A percentile compares a stretch with the other conserved stretches of the same genome.
phyloP scores from a whole-genome alignment of 2,888 invertebrate genomes.

The Oxyscelio sp. region DNA sequence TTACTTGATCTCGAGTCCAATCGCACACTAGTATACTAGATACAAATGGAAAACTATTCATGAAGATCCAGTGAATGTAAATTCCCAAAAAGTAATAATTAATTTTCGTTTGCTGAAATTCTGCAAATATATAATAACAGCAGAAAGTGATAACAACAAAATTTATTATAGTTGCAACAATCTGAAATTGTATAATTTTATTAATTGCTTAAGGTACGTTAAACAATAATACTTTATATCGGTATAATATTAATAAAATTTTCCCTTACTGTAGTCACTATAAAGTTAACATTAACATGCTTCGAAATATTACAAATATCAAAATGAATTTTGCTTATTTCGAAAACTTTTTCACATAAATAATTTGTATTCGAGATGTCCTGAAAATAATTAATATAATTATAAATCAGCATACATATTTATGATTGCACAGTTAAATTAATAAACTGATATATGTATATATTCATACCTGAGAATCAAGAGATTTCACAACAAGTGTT shows the following conservation, averaged over 20 bases:
- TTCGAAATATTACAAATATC: slow-evolving; percentile 43
- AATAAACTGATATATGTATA: no score
- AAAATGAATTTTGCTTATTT: slow-evolving; percentile 43
- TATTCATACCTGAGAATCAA: slow-evolving; percentile 12
- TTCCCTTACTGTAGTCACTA: slow-evolving; percentile 5
- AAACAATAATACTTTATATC: no score
- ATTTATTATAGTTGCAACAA: slow-evolving; percentile 37
- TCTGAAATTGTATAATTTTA: slow-evolving; percentile 32
- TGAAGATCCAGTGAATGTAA: slow-evolving; percentile 43
- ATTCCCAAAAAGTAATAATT: slow-evolving; percentile 29
- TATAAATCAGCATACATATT: background rate
- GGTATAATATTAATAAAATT: background rate
- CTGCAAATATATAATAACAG: slow-evolving; percentile 49
- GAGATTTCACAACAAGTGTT: slow-evolving; percentile 14
- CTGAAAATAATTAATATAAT: slow-evolving; percentile 8
- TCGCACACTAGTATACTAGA: slow-evolving; percentile 28
- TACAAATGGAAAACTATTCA: slow-evolving; percentile 40
- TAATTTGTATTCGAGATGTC: background rate
- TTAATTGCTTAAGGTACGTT: background rate
- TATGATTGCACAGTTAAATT: background rate
- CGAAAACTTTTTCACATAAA: slow-evolving; percentile 18
- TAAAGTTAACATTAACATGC: slow-evolving; percentile 33
- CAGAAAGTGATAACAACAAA: slow-evolving; percentile 40
- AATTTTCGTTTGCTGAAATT: slow-evolving; percentile 15
- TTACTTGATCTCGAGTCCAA: slow-evolving; percentile 45